These are phyloP conservation scores for Hydrozoanthus tunicans DNA, from an alignment of 64 coral and sea anemone species.

Conservation along the genomic window DNA sequence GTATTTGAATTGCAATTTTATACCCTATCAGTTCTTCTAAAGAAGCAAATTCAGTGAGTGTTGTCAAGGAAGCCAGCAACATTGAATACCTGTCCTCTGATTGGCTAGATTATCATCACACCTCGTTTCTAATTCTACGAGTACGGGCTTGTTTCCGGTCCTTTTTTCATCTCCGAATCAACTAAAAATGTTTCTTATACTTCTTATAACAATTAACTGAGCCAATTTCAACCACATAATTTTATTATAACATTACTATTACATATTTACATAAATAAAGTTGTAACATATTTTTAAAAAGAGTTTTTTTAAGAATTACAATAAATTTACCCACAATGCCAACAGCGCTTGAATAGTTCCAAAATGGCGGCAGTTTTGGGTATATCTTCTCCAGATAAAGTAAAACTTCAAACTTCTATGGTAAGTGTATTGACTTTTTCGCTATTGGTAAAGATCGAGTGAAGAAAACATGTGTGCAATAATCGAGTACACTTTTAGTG, in stretches of 20 bases:
- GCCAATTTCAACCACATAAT: neutral
- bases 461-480: neutral
- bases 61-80: constrained; percentile 48
- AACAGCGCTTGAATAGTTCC: constrained; percentile 9
- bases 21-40: neutral
- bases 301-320: neutral
- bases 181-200: no score
- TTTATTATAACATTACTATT: no score
- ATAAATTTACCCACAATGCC: constrained; percentile 53
- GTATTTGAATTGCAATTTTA: neutral
- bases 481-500: no score
- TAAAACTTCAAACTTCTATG: constrained; percentile 82
- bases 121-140: neutral
- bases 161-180: no score
- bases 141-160: no score
- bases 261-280: no score
- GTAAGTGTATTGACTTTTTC: constrained; percentile 37
- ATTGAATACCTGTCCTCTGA: neutral
- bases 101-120: neutral
- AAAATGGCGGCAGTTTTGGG: constrained; percentile 76
- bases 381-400: constrained; percentile 6
- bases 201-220: neutral
- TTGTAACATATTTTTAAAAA: neutral
- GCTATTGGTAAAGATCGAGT: neutral
- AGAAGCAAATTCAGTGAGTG: neutral